These are phyloP conservation scores for Fragum fragum DNA, from an alignment of 2,888 invertebrate genomes.

Conservation along the genomic window DNA sequence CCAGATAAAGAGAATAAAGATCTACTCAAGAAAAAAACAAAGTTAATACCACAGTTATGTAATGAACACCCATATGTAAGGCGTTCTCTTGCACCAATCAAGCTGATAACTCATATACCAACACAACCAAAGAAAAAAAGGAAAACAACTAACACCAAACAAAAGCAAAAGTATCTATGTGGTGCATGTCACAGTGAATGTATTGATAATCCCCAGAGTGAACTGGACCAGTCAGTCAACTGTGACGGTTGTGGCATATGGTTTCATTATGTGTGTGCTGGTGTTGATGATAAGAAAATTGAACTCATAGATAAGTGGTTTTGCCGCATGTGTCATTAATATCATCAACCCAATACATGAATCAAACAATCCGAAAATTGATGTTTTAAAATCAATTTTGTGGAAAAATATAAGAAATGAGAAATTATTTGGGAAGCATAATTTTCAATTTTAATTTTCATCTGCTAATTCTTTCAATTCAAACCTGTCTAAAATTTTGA, in stretches of 20 bases:
- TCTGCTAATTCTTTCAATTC: too few relatives aligned
- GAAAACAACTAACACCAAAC: neutral
- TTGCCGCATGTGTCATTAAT: conserved; percentile 1
- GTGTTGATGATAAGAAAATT: neutral
- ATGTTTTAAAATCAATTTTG: too few relatives aligned
- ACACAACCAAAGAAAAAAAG: conserved; percentile 7
- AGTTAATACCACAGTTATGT: too few relatives aligned
- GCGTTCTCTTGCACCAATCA: neutral
- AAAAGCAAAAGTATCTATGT: conserved; percentile 27
- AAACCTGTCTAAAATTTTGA: too few relatives aligned
- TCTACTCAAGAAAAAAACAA: neutral
- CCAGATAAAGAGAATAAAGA: conserved; percentile 7
- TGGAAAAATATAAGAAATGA: too few relatives aligned
- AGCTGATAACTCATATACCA: neutral
- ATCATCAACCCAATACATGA: too few relatives aligned
- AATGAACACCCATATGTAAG: neutral
- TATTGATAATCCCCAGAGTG: conserved; percentile 22
- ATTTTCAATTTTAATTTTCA: too few relatives aligned
- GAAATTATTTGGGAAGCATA: too few relatives aligned
- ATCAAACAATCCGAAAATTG: too few relatives aligned
- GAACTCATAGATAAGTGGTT: neutral
- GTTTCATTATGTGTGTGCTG: conserved; percentile 38
- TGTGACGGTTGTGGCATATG: conserved; percentile 42
- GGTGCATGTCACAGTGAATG: conserved; percentile 25
- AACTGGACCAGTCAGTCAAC: conserved; percentile 34